Conservation (phyloP, 2,113 vertebrate genomes). For the Panthera leo region DNA sequence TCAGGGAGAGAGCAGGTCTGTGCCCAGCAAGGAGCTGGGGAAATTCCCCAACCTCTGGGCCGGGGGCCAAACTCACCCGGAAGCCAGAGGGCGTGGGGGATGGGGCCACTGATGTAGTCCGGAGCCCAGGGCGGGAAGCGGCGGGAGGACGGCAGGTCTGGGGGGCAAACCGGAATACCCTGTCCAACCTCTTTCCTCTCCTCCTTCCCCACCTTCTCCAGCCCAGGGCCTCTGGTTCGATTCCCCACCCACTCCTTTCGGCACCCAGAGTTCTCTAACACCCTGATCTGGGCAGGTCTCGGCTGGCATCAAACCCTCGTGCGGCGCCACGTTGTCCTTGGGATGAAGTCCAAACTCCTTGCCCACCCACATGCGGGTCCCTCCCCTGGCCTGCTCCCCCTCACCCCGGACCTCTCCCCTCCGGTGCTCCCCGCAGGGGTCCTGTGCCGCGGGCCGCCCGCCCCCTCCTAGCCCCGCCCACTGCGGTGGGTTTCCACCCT, state of each 20-base stretch:
- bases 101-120: neutral
- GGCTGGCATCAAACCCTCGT: neutral
- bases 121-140: fast-evolving
- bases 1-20: neutral
- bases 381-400: neutral
- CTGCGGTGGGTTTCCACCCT: neutral
- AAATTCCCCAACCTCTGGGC: constrained; percentile 10
- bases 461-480: neutral
- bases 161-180: fast-evolving
- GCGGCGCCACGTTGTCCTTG: neutral
- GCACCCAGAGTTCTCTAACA: neutral
- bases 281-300: neutral
- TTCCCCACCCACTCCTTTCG: no score
- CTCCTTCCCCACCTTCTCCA: neutral
- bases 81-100: neutral
- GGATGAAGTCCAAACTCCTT: neutral
- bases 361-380: neutral
- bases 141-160: neutral
- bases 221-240: neutral
- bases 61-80: neutral
- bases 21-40: neutral
- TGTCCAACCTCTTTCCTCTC: neutral
- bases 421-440: fast-evolving
- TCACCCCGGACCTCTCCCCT: no score
- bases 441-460: neutral